Percentiles rank a stretch among this genome's conserved stretches.
phyloP scores from a whole-genome alignment of 2,113 vertebrate genomes.

The Petromus typicus region DNA sequence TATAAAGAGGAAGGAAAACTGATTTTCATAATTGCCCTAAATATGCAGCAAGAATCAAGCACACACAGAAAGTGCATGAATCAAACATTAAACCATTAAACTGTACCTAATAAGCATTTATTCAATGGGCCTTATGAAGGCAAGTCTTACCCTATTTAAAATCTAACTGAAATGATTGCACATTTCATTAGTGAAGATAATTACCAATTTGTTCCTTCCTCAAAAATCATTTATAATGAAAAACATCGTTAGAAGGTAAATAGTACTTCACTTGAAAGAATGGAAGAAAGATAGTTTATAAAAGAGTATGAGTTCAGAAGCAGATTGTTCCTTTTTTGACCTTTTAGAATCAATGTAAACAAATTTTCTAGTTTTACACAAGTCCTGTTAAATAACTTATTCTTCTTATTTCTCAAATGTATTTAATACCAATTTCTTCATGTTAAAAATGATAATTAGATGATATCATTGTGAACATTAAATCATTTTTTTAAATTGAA shows the following conservation, averaged over 20 bases:
- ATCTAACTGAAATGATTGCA: slow-evolving; percentile 76
- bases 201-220: slow-evolving; percentile 74
- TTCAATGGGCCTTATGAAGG: slow-evolving; percentile 79
- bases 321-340: neutral
- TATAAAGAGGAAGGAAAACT: slow-evolving; percentile 10
- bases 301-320: neutral
- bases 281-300: neutral
- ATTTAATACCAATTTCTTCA: neutral
- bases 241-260: slow-evolving; percentile 72
- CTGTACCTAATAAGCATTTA: slow-evolving; percentile 78
- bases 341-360: neutral
- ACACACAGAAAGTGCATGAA: slow-evolving; percentile 59
- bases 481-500: neutral
- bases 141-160: slow-evolving; percentile 77
- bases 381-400: neutral
- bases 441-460: neutral
- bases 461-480: neutral
- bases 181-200: slow-evolving; percentile 83
- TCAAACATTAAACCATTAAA: slow-evolving; percentile 74
- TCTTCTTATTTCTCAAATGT: neutral
- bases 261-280: neutral
- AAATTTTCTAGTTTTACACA: neutral
- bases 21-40: slow-evolving; percentile 25
- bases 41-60: slow-evolving; percentile 48
- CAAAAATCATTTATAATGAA: slow-evolving; percentile 63